A percentile compares a stretch with the other conserved stretches of the same genome.
Conservation (phyloP, 2,888 invertebrate species). For the Entomobrya proxima region DNA sequence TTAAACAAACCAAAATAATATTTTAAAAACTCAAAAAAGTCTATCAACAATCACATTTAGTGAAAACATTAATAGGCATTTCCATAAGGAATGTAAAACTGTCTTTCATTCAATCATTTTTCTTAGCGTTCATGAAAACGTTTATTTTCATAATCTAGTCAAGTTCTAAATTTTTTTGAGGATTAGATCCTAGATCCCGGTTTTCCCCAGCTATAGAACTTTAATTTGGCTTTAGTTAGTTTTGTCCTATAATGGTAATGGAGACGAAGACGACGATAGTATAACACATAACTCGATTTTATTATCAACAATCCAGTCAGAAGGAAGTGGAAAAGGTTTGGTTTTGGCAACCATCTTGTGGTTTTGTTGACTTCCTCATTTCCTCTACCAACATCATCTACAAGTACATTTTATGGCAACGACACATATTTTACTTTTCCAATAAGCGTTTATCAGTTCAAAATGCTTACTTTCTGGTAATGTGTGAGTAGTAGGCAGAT, state of each 20-base stretch:
- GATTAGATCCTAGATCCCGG: too few species aligned
- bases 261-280: background rate
- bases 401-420: slow-evolving; percentile 20
- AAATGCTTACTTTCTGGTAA: slow-evolving; percentile 3
- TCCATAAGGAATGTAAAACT: too few species aligned
- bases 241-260: background rate
- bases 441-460: slow-evolving; percentile 44
- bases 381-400: slow-evolving; percentile 26
- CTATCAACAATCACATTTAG: too few species aligned
- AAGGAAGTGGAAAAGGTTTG: slow-evolving; percentile 55
- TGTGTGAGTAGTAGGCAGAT: background rate
- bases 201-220: too few species aligned
- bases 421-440: slow-evolving; percentile 53
- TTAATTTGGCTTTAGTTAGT: background rate
- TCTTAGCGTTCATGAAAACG: too few species aligned
- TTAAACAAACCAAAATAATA: too few species aligned
- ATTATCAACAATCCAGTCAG: slow-evolving; percentile 12
- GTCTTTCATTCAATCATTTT: too few species aligned
- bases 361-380: slow-evolving; percentile 57
- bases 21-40: too few species aligned
- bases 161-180: too few species aligned
- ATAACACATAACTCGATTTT: background rate
- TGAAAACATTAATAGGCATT: too few species aligned
- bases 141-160: too few species aligned
- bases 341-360: slow-evolving; percentile 44